Conservation (phyloP, 30 jellyfish, hydroid and myxozoan genomes). For the Hydra vulgaris region DNA sequence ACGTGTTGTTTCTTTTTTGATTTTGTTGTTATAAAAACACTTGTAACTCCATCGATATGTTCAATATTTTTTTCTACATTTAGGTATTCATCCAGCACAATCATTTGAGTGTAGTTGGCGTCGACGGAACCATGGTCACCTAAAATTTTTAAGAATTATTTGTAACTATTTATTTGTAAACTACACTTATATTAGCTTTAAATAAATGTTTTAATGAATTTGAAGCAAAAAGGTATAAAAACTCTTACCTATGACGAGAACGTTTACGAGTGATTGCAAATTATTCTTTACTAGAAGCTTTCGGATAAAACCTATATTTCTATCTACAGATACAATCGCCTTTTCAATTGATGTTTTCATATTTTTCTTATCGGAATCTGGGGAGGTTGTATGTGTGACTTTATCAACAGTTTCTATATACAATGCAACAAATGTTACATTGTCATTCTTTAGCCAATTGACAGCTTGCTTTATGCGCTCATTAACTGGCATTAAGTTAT, state of each 20-base stretch:
- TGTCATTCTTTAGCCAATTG: slow-evolving; percentile 45
- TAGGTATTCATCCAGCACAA: slow-evolving; percentile 46
- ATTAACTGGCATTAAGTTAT: slow-evolving; percentile 38
- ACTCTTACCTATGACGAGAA: slow-evolving; percentile 52
- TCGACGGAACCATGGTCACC: slow-evolving; percentile 86
- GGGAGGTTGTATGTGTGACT: slow-evolving; percentile 17
- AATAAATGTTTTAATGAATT: not conserved
- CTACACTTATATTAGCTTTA: no score
- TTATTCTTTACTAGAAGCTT: slow-evolving; percentile 3
- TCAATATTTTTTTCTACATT: slow-evolving; percentile 21
- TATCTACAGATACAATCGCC: slow-evolving; percentile 32
- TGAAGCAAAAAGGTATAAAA: not conserved
- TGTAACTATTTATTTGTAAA: no score
- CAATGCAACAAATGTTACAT: slow-evolving; percentile 56
- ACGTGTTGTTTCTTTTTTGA: slow-evolving; percentile 15
- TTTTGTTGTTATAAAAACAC: slow-evolving; percentile 54
- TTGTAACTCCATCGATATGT: slow-evolving; percentile 56
- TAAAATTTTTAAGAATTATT: no score
- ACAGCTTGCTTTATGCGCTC: slow-evolving; percentile 39
- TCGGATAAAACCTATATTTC: slow-evolving; percentile 27
- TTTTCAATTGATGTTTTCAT: not conserved
- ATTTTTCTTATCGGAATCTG: not conserved
- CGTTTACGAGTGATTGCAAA: slow-evolving; percentile 40
- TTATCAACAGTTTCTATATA: slow-evolving; percentile 47
- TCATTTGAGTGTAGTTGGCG: slow-evolving; percentile 30